Base-by-base conservation (phyloP, 2,113 vertebrate genomes). In the Lophura nycthemera region DNA sequence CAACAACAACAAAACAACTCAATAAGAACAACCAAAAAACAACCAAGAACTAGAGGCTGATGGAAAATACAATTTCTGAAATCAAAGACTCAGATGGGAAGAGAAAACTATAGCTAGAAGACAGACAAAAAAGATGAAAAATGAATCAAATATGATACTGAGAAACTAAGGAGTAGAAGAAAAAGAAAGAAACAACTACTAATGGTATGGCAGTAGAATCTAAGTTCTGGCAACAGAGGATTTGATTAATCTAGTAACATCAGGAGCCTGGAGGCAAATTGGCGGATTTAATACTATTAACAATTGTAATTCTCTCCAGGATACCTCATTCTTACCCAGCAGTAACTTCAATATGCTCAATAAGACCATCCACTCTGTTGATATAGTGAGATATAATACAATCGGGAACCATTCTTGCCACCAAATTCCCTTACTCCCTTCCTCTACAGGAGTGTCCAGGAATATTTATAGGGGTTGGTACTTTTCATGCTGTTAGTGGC, bases 201-300 rank as follows among this genome's bases (percentile, higher is more conserved):
- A 71, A 57, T 2, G 22, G 57, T 34, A 45, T 76, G 91, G 69
- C 20, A 65, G 22, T 10, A 86, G 69, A 69, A 86, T 18, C 30
- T 57, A 65, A 65, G 3, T 83, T 89, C 64, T 86, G 72, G 34
- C 52, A 89, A 60, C 72, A 80, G 64, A 92, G 47, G 57, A 85
- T 65, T 83, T 71, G 75, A 91, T 91, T 83, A 86, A 92, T 77
- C 67, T 85, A 80, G 38, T 47, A 79, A 89, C 47, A 91, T 48
- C 30, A 77, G 69, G 14, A 88, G 70, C 77, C 83, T 65, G 65
- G 38, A 92, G 86, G 61, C 34, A 93, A 34, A 85, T 15, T 80
- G 89, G 59, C n/a, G 63, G 79, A 82, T 82, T 82, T 66, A 90
- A 59, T 60, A 84, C 16, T 69, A 82, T 57, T 73, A 95, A 85